Evolutionary conservation across 2,113 vertebrate genomes (phyloP).

Genomic region (Tylochromis polylepis): DNA sequence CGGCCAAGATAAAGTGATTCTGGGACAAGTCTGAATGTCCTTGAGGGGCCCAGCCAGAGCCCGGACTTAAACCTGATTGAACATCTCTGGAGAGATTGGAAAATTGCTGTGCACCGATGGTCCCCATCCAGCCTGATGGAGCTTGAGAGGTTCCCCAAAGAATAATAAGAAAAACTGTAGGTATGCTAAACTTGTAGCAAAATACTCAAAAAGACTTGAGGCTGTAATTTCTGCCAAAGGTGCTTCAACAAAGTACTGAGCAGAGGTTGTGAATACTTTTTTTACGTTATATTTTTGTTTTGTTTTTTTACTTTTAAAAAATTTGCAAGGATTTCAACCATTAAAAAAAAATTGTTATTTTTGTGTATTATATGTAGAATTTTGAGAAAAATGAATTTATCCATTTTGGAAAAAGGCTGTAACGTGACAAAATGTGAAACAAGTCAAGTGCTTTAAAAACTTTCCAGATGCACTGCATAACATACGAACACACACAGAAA

Average conservation of each 20-base stretch:
- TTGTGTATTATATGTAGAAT: not conserved
- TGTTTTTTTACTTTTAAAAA: not conserved
- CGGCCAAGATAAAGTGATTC: no score
- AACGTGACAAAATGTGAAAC: no score
- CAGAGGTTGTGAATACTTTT: not conserved
- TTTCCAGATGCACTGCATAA: not conserved
- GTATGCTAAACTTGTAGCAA: not conserved
- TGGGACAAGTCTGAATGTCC: no score
- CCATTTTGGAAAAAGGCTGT: not conserved
- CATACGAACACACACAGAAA: not conserved
- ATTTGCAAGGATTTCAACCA: not conserved
- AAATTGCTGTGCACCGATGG: no score
- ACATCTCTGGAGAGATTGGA: not conserved
- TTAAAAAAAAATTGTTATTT: fast-evolving
- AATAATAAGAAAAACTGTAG: not conserved
- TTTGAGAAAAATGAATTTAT: not conserved
- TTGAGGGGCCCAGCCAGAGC: no score
- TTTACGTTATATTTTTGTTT: not conserved
- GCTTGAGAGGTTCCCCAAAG: not conserved
- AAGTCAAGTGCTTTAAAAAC: no score
- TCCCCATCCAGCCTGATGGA: not conserved
- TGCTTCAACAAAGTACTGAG: not conserved
- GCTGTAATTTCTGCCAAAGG: not conserved
- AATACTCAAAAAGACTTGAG: not conserved
- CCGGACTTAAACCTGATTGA: no score